These are phyloP conservation scores for Lucilia sericata DNA, from an alignment of 1,140 invertebrate species.

Conservation along the genomic window DNA sequence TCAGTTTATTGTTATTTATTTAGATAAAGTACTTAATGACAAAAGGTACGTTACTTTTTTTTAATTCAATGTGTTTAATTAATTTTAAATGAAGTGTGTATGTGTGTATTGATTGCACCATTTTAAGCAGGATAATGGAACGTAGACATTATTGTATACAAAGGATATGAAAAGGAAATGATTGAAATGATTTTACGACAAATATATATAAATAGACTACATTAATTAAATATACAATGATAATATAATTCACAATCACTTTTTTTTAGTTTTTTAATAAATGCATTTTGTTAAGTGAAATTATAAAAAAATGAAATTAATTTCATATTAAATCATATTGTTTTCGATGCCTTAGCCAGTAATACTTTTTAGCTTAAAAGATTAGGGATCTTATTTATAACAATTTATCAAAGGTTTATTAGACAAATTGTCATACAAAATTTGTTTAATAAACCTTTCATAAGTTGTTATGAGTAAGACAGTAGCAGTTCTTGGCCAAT, in stretches of 20 bases:
- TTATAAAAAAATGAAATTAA: not conserved
- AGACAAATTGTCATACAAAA: too few species aligned
- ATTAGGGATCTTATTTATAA: too few species aligned
- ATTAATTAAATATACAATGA: conserved; percentile 8
- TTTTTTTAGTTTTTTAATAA: not conserved
- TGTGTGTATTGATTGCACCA: not conserved
- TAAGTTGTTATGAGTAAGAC: too few species aligned
- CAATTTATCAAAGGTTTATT: too few species aligned
- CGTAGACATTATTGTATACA: not conserved
- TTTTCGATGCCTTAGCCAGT: too few species aligned
- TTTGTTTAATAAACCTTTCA: too few species aligned
- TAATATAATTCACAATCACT: conserved; percentile 24
- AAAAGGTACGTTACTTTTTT: not conserved
- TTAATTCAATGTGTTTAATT: not conserved
- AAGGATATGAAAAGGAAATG: not conserved
- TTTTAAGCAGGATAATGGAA: not conserved
- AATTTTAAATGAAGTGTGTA: not conserved
- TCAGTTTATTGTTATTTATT: conserved; percentile 9
- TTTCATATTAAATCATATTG: too few species aligned
- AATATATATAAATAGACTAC: not conserved
- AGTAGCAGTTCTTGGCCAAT: too few species aligned
- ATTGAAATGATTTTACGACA: not conserved
- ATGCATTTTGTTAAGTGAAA: not conserved
- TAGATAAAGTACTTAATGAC: conserved; percentile 18
- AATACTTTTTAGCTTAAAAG: too few species aligned